Conservation (phyloP, 2,797 vertebrate species). For the Dendrocincla fuliginosa region DNA sequence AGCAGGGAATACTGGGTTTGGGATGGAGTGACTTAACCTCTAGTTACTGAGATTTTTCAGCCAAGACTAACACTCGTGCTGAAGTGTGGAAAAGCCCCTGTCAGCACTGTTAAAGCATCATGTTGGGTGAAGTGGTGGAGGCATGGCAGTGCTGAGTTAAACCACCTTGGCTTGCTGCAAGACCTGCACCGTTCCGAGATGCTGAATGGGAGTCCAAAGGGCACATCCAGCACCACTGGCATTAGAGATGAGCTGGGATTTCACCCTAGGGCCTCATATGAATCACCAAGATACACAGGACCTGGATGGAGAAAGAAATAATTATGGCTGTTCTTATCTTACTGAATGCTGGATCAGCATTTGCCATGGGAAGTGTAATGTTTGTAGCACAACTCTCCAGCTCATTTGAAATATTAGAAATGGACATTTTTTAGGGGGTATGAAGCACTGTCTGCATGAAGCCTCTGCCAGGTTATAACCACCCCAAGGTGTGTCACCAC, state of each 20-base stretch:
- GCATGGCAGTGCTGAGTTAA: neutral
- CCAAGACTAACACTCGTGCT: neutral
- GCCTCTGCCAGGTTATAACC: neutral
- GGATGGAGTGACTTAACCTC: neutral
- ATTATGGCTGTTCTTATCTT: neutral
- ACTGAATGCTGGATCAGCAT: neutral
- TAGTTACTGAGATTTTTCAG: neutral
- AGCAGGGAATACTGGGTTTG: neutral
- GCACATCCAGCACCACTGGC: neutral
- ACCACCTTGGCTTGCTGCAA: neutral
- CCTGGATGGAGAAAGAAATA: neutral
- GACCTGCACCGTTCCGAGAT: neutral
- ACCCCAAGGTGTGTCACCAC: fast-evolving
- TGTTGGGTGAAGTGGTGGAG: neutral
- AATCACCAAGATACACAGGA: neutral
- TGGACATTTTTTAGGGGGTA: neutral
- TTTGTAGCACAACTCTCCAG: neutral
- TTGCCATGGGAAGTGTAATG: neutral
- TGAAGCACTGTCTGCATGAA: neutral
- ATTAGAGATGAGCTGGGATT: neutral
- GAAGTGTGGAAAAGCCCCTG: constrained; percentile 27
- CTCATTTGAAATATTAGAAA: neutral
- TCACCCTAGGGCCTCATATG: neutral
- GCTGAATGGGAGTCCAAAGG: fast-evolving
- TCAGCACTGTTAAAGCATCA: neutral